phyloP scores from a whole-genome alignment of 2,113 vertebrate species.

The Phylloscopus whistleri region DNA sequence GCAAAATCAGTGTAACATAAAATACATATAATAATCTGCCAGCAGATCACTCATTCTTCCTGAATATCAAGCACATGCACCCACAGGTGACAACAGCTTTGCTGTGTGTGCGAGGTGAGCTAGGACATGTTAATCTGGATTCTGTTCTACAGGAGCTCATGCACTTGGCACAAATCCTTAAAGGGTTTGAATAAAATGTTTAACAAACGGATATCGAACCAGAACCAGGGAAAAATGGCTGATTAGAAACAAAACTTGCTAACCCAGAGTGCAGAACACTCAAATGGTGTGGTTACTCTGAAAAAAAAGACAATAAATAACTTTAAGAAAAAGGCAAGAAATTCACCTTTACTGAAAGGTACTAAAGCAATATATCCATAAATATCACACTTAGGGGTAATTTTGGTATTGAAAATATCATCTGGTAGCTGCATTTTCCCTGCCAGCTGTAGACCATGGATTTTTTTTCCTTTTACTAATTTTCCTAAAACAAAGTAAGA shows the following conservation, averaged over 20 bases:
- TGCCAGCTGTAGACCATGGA: fast-evolving
- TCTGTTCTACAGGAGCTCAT: background rate
- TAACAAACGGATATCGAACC: background rate
- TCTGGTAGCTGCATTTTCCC: background rate
- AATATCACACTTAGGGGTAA: background rate
- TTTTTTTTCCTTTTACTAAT: background rate
- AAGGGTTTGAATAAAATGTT: background rate
- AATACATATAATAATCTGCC: background rate
- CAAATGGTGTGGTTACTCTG: background rate
- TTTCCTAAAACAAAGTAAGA: background rate
- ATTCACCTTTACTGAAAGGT: background rate
- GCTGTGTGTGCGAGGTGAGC: fast-evolving
- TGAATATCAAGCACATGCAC: fast-evolving
- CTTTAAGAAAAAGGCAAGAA: background rate
- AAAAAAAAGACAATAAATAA: background rate
- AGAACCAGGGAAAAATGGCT: background rate
- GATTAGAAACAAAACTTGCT: background rate
- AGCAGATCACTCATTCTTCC: background rate
- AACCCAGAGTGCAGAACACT: background rate
- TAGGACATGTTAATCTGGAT: background rate
- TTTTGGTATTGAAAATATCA: background rate
- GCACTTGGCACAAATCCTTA: background rate
- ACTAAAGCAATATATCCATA: background rate
- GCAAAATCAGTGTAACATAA: background rate
- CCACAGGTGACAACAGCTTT: background rate